Percentiles rank a stretch among this genome's conserved stretches.
Evolutionary conservation across 2,113 vertebrate species (phyloP).

Genomic region (Elephantulus edwardii): DNA sequence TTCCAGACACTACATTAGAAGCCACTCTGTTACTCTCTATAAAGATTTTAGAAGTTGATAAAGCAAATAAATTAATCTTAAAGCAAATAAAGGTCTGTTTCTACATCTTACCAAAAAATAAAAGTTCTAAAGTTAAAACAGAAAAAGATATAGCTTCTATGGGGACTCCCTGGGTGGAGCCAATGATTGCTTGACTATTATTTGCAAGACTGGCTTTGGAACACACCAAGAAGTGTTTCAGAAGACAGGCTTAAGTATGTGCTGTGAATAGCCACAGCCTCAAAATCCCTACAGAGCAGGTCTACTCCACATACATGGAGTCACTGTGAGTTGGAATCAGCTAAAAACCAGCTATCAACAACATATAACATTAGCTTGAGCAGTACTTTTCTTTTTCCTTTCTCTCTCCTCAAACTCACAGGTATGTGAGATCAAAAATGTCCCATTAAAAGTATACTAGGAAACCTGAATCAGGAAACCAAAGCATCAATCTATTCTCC

Average conservation of each 20-base stretch:
- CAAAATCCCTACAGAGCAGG: background rate
- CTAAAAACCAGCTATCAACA: background rate
- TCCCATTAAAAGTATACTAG: conserved; percentile 10
- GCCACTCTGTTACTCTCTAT: background rate
- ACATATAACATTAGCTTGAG: background rate
- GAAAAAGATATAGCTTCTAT: too few relatives aligned
- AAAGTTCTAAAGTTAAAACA: background rate
- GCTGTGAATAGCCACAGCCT: background rate
- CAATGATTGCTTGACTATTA: background rate
- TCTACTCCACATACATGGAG: background rate
- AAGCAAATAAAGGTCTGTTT: too few relatives aligned
- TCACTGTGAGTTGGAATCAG: background rate
- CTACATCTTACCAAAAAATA: background rate
- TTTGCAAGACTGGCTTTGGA: background rate
- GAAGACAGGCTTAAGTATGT: background rate
- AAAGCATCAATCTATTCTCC: background rate
- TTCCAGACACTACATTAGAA: conserved; percentile 48
- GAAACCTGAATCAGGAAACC: conserved; percentile 13
- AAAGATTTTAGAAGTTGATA: background rate
- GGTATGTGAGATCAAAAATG: background rate
- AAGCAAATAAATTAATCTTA: background rate
- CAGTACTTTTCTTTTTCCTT: background rate
- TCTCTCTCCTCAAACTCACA: background rate
- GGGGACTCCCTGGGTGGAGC: background rate
- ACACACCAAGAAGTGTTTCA: background rate